These are phyloP conservation scores for Megaustenia siamemsis DNA, from an alignment of 2,888 invertebrate species.

Conservation along the genomic window DNA sequence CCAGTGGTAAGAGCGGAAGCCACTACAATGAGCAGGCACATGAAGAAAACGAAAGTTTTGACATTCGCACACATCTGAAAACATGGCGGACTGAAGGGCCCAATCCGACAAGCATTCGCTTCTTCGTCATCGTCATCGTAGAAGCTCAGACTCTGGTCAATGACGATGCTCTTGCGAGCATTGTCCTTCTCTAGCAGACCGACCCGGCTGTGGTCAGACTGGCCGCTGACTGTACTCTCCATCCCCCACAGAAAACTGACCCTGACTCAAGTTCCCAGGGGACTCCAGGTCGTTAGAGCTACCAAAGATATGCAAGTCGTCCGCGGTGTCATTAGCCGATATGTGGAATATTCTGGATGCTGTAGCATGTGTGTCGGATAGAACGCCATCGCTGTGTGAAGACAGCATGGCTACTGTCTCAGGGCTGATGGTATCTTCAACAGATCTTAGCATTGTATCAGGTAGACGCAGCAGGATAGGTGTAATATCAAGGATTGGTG, in stretches of 20 bases:
- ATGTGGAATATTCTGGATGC: slow-evolving; percentile 21
- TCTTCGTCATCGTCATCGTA: slow-evolving; percentile 58
- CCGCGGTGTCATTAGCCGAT: background rate
- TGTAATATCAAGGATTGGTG: too few relatives aligned
- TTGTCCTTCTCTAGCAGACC: slow-evolving; percentile 63
- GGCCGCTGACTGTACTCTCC: slow-evolving; percentile 70
- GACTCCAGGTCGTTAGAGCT: slow-evolving; percentile 58
- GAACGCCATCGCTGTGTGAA: background rate
- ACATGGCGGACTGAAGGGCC: slow-evolving; percentile 90
- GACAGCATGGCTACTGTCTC: slow-evolving; percentile 23
- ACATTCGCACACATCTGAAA: slow-evolving; percentile 94
- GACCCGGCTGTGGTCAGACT: slow-evolving; percentile 68
- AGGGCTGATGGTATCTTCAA: background rate
- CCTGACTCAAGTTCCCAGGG: slow-evolving; percentile 66
- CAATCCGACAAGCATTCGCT: slow-evolving; percentile 89
- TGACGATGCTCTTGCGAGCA: slow-evolving; percentile 65
- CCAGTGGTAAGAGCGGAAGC: slow-evolving; percentile 78
- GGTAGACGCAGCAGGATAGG: too few relatives aligned
- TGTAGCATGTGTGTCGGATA: background rate
- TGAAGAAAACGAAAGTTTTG: slow-evolving; percentile 82
- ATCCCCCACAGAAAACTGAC: slow-evolving; percentile 65
- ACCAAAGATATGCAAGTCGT: background rate
- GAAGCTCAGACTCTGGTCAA: slow-evolving; percentile 57
- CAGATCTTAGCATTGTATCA: slow-evolving; percentile 17
- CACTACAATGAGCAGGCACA: slow-evolving; percentile 76